phyloP scores from a whole-genome alignment of 2,113 vertebrate genomes.

The Tetrao urogallus region DNA sequence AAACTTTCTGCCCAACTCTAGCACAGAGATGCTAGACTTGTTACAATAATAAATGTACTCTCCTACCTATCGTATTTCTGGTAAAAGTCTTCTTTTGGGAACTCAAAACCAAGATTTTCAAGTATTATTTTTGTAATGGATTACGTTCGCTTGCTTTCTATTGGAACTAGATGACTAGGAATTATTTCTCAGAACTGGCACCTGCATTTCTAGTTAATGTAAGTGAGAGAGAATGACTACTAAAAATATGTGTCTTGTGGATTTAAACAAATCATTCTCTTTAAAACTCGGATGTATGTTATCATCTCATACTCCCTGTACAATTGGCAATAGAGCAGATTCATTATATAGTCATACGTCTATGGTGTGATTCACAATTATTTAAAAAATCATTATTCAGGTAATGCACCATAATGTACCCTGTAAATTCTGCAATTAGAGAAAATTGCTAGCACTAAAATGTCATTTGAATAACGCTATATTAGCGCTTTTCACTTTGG shows the following conservation, averaged over 20 bases:
- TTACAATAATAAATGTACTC: background rate
- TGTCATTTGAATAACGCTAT: background rate
- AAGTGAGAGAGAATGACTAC: background rate
- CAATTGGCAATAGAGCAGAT: background rate
- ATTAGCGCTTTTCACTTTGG: background rate
- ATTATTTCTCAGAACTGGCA: background rate
- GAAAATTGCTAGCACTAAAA: background rate
- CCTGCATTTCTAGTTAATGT: background rate
- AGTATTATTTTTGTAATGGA: background rate
- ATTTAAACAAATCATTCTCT: background rate
- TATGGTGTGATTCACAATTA: constrained; percentile 12
- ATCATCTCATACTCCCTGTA: background rate
- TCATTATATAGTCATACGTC: background rate
- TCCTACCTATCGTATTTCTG: background rate
- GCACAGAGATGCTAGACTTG: background rate
- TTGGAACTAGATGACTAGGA: background rate
- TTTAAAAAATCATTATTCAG: background rate
- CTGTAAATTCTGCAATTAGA: constrained; percentile 1
- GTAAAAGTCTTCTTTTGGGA: background rate
- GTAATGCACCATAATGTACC: background rate
- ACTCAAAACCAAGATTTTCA: background rate
- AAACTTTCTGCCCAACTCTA: background rate
- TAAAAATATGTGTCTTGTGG: background rate
- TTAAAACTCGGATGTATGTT: background rate
- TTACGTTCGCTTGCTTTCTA: background rate